These are phyloP conservation scores for Triplophysa siluroides DNA, from an alignment of 2,113 vertebrate species.

Conservation along the genomic window DNA sequence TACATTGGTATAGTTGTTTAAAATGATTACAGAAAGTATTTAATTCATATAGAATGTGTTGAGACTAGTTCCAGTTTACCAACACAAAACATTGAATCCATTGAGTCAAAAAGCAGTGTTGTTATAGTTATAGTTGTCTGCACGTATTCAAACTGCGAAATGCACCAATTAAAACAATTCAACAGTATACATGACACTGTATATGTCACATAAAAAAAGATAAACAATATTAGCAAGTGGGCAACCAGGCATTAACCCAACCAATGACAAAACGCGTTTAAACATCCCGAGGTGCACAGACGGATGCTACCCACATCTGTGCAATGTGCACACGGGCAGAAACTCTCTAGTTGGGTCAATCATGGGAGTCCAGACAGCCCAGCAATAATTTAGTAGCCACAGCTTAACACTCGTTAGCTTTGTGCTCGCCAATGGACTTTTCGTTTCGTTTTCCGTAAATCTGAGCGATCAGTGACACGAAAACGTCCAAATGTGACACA, in stretches of 20 bases:
- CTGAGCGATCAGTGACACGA: neutral
- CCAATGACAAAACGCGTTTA: neutral
- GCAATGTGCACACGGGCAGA: neutral
- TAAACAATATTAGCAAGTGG: neutral
- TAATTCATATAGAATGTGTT: no score
- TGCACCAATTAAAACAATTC: no score
- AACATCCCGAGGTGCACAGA: neutral
- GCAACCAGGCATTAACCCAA: neutral
- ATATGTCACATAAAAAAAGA: no score
- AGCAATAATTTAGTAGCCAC: conserved; percentile 28
- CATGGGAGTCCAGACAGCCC: neutral
- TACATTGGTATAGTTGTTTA: no score
- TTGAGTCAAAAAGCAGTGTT: no score
- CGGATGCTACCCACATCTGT: neutral
- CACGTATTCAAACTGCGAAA: no score
- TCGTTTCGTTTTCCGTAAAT: conserved; percentile 10
- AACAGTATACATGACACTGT: no score
- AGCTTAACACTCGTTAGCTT: conserved; percentile 24
- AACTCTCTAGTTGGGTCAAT: neutral
- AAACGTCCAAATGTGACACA: neutral
- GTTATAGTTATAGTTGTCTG: no score
- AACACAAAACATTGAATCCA: no score
- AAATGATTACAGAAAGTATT: no score
- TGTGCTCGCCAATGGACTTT: conserved; percentile 28
- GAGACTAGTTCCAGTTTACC: no score